Evolutionary conservation across 2,113 vertebrate genomes (phyloP).

Genomic region (Clarias gariepinus): DNA sequence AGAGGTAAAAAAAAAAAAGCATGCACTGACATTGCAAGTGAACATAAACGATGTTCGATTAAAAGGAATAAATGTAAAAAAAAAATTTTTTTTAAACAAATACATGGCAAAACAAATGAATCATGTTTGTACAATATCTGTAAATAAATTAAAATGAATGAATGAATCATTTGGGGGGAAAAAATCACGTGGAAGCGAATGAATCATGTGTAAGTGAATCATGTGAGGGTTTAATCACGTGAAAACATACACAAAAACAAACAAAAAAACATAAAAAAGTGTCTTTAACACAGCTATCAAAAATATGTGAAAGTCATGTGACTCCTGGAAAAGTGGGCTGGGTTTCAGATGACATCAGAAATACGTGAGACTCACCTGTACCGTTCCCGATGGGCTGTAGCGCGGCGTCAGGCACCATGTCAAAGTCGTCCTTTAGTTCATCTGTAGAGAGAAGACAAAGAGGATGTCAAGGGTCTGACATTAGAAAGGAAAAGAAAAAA

Average conservation of each 20-base stretch:
- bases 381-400: constrained; percentile 88
- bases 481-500: constrained; percentile 63
- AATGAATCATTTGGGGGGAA: background rate
- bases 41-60: background rate
- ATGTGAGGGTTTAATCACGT: background rate
- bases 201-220: background rate
- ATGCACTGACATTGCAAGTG: background rate
- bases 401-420: constrained; percentile 89
- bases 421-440: constrained; percentile 98
- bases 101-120: background rate
- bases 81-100: background rate
- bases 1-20: too few relatives aligned
- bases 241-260: too few relatives aligned
- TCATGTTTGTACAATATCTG: background rate
- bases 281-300: too few relatives aligned
- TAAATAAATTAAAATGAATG: background rate
- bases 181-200: background rate
- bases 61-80: background rate
- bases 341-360: background rate
- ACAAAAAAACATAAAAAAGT: too few relatives aligned
- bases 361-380: constrained; percentile 84
- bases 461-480: constrained; percentile 53
- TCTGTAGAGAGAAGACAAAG: constrained; percentile 74
- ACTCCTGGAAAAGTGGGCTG: background rate
- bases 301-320: background rate